Percentiles rank a stretch among this genome's conserved stretches.
Evolutionary conservation across 2,888 invertebrate species (phyloP).

Genomic region (Tuta absoluta): DNA sequence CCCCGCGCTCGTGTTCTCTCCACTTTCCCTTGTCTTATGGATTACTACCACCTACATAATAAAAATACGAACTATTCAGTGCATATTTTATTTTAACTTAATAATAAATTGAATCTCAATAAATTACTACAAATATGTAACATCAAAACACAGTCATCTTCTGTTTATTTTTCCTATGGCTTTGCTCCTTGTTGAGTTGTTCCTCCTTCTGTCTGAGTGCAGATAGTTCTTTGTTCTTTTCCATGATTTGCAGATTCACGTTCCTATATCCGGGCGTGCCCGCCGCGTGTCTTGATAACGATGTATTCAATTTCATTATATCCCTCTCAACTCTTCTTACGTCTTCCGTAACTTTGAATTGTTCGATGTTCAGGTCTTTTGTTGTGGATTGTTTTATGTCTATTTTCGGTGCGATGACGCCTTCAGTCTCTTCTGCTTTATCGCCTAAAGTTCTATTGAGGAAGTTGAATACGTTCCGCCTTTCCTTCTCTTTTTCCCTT

Average conservation of each 20-base stretch:
- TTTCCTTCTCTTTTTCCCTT: conserved; percentile 81
- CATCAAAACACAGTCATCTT: conserved; percentile 88
- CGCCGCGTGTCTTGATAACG: conserved; percentile 82
- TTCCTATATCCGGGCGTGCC: conserved; percentile 83
- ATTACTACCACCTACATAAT: too few relatives aligned
- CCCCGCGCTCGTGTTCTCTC: too few relatives aligned
- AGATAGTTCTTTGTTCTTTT: conserved; percentile 83
- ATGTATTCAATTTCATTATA: conserved; percentile 83
- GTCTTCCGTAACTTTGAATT: conserved; percentile 86
- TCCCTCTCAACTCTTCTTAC: conserved; percentile 85
- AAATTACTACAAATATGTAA: background rate
- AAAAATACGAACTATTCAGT: background rate
- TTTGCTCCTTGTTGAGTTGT: conserved; percentile 86
- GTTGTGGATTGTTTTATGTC: conserved; percentile 79
- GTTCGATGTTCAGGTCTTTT: conserved; percentile 87
- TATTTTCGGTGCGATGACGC: conserved; percentile 38
- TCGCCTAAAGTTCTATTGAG: conserved; percentile 84
- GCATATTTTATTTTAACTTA: background rate
- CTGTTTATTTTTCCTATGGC: conserved; percentile 85
- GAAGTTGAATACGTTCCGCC: conserved; percentile 88
- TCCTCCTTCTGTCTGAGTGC: conserved; percentile 82
- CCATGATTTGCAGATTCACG: conserved; percentile 81
- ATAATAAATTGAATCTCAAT: background rate
- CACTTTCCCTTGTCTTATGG: too few relatives aligned
- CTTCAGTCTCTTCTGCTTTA: conserved; percentile 44